Percentiles rank a stretch among this genome's conserved stretches.
Evolutionary conservation across 2,113 vertebrate species (phyloP).

Genomic region (Gopherus evgoodei): DNA sequence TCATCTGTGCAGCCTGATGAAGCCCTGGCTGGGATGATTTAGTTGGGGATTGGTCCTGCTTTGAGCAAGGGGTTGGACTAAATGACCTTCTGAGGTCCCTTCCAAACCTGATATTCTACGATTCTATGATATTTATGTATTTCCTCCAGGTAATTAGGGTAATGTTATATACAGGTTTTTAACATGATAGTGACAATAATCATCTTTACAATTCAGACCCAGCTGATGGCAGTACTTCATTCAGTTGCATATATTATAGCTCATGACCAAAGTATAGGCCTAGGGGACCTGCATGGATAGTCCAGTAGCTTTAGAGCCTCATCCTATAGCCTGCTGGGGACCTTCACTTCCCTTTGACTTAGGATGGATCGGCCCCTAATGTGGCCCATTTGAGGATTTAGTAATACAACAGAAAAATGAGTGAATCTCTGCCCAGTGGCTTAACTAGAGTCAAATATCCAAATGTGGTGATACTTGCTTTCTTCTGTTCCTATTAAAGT

Average conservation of each 20-base stretch:
- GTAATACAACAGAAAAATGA: not conserved
- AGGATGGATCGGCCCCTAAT: not conserved
- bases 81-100: too few species aligned
- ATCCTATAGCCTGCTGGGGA: not conserved
- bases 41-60: too few species aligned
- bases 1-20: slow-evolving; percentile 5
- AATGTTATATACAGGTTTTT: slow-evolving; percentile 23
- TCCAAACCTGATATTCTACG: too few species aligned
- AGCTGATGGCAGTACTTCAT: not conserved
- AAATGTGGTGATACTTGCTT: not conserved
- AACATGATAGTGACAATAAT: not conserved
- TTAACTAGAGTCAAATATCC: not conserved
- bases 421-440: not conserved
- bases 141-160: slow-evolving; percentile 34
- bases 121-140: not conserved
- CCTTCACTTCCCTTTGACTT: not conserved
- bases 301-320: not conserved
- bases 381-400: not conserved
- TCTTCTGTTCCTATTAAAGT: not conserved
- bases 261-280: not conserved
- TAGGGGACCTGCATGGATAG: not conserved
- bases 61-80: too few species aligned
- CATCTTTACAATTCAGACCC: slow-evolving; percentile 11
- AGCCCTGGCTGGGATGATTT: too few species aligned
- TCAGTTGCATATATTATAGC: not conserved